Evolutionary conservation across 2,113 vertebrate species (phyloP), one percentile per base, ranked within the genome.

Genomic region (Varanus salvator): DNA sequence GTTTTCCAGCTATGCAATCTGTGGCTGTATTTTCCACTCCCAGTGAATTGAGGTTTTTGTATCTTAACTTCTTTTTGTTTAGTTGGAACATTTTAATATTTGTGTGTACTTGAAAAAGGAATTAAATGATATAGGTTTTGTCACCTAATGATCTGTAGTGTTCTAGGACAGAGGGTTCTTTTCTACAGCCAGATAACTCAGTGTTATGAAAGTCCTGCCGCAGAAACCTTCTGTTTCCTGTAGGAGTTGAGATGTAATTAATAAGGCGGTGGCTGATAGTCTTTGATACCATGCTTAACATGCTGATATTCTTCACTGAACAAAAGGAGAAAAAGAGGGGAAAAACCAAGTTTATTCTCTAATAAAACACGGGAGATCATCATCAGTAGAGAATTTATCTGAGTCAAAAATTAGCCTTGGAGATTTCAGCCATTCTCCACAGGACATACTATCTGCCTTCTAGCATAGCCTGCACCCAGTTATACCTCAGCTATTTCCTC

Each of bases 251-350:
- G 91, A 98, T 97, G 92, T 98, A 98, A 94, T 95, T 92, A 80
- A 97, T 72, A 34, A 98, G 87, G 44, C 34, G 91, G 81, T 57
- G 90, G 90, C 91, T 97, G 93, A 98, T 94, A 90, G 96, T 92
- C 95, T 98, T 99, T 38, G 98, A 99, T 81, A 96, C 98, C 98
- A 99, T 97, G 95, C 98, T 97, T 95, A 99, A 95, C 90, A 96
- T 92, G 92, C 98, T 98, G 93, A 98, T 96, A 84, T 98, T 98
- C 88, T 94, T 95, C 95, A 98, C 98, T 99, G 96, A 85, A 89
- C 44, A 84, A 85, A 78, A 54, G 31, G 25, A 21, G 48, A 38
- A n/a, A 78, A 38, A 52, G 8, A 93, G 97, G 89, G 97, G 31
- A 92, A 90, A 92, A 87, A 90, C 38, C 38, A 44, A 44, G 38